A percentile compares a stretch with the other conserved stretches of the same genome.
phyloP scores from a whole-genome alignment of 1,140 invertebrate species.

The Drosophila subobscura region DNA sequence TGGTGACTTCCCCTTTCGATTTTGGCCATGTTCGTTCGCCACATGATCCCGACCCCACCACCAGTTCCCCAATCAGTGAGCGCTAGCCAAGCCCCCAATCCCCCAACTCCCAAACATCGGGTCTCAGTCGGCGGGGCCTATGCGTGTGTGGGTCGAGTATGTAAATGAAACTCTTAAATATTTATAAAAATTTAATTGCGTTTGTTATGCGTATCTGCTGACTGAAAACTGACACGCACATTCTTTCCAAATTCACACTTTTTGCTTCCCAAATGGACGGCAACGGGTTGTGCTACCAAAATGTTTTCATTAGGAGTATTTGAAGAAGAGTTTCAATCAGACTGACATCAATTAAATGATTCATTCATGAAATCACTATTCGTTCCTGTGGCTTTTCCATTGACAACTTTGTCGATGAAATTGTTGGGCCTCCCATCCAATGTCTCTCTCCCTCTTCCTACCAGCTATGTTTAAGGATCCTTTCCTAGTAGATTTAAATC shows the following conservation, averaged over 20 bases:
- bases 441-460: not conserved
- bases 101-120: not conserved
- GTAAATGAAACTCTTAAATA: conserved; percentile 76
- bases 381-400: not conserved
- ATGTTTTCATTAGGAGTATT: too few relatives aligned
- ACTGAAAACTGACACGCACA: conserved; percentile 52
- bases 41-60: conserved; percentile 12
- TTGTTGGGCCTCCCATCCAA: not conserved
- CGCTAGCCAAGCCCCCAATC: conserved; percentile 2
- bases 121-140: conserved; percentile 10
- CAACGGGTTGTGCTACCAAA: not conserved
- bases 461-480: conserved; percentile 12
- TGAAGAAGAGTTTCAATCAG: too few relatives aligned
- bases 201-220: conserved; percentile 71
- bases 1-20: conserved; percentile 72
- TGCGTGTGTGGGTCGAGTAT: conserved; percentile 56
- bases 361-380: not conserved
- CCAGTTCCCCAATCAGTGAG: not conserved
- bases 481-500: conserved; percentile 55
- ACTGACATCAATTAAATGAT: too few relatives aligned
- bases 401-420: too few relatives aligned
- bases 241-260: conserved; percentile 72
- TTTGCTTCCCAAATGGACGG: conserved; percentile 38
- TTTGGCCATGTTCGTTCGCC: conserved; percentile 43
- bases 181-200: conserved; percentile 79